A percentile compares a stretch with the other conserved stretches of the same genome.
Conservation (phyloP, 2,113 vertebrate species). For the Plotosus lineatus region DNA sequence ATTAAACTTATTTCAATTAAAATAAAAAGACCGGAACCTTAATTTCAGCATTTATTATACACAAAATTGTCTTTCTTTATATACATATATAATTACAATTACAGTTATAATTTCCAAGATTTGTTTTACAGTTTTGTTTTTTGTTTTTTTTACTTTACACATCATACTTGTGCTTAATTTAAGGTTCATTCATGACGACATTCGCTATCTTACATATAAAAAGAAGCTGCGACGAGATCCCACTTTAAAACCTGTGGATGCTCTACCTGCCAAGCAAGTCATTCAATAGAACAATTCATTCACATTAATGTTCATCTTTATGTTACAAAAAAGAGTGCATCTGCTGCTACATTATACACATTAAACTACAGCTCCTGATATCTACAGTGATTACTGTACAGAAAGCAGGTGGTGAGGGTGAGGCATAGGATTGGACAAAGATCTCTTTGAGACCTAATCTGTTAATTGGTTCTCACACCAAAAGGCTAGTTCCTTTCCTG, state of each 20-base stretch:
- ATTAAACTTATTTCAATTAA: neutral
- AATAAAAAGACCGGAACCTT: slow-evolving; percentile 19
- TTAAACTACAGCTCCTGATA: slow-evolving; percentile 79
- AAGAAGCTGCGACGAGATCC: slow-evolving; percentile 65
- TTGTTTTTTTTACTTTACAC: slow-evolving; percentile 61
- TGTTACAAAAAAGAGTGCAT: slow-evolving; percentile 86
- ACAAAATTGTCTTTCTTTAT: slow-evolving; percentile 83
- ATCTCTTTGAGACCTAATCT: slow-evolving; percentile 37
- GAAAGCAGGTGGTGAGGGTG: slow-evolving; percentile 38
- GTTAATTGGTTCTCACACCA: slow-evolving; percentile 24
- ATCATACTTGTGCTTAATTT: slow-evolving; percentile 54
- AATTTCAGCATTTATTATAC: slow-evolving; percentile 84
- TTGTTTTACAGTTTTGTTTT: slow-evolving; percentile 61
- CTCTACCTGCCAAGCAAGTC: slow-evolving; percentile 74
- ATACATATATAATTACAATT: slow-evolving; percentile 90
- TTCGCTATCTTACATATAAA: slow-evolving; percentile 94
- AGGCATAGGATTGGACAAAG: slow-evolving; percentile 24
- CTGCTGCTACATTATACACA: slow-evolving; percentile 93
- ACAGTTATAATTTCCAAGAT: slow-evolving; percentile 81
- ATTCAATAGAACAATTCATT: slow-evolving; percentile 84
- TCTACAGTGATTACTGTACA: slow-evolving; percentile 72
- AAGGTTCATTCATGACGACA: slow-evolving; percentile 69
- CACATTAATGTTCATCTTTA: slow-evolving; percentile 89
- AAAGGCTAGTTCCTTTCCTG: slow-evolving; percentile 40
- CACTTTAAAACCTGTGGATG: slow-evolving; percentile 74